These are phyloP conservation scores for Periplaneta americana DNA, from an alignment of 1,140 invertebrate genomes.

Conservation along the genomic window DNA sequence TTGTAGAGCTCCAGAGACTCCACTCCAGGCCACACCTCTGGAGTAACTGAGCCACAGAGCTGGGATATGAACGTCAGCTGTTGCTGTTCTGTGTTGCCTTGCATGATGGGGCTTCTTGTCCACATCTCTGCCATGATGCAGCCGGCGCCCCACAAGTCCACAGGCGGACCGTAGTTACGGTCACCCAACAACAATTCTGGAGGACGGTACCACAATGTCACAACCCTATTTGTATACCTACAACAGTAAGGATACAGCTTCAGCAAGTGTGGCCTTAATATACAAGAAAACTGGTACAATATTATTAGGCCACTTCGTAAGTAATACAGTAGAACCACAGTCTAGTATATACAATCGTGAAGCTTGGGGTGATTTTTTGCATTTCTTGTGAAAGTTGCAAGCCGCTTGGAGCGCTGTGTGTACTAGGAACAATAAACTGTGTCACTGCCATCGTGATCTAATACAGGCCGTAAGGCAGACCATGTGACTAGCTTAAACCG, in stretches of 20 bases:
- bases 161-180: conserved; percentile 91
- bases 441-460: too few relatives aligned
- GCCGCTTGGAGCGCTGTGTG: too few relatives aligned
- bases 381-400: too few relatives aligned
- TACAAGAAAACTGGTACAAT: too few relatives aligned
- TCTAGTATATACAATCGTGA: too few relatives aligned
- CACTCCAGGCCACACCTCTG: conserved; percentile 92
- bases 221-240: conserved; percentile 94
- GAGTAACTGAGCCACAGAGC: conserved; percentile 92
- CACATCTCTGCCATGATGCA: conserved; percentile 99
- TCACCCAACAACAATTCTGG: conserved; percentile 87
- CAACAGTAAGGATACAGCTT: conserved; percentile 13
- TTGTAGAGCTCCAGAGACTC: conserved; percentile 88
- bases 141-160: conserved; percentile 98
- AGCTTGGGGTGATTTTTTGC: too few relatives aligned
- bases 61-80: conserved; percentile 94
- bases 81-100: conserved; percentile 93
- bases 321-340: too few relatives aligned
- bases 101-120: conserved; percentile 82
- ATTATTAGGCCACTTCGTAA: background rate
- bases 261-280: too few relatives aligned
- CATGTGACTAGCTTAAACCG: too few relatives aligned
- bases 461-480: too few relatives aligned
- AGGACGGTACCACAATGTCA: conserved; percentile 96
- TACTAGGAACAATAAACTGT: too few relatives aligned